These are phyloP conservation scores for Rutpela maculata DNA, from an alignment of 2,888 invertebrate genomes.

Conservation along the genomic window DNA sequence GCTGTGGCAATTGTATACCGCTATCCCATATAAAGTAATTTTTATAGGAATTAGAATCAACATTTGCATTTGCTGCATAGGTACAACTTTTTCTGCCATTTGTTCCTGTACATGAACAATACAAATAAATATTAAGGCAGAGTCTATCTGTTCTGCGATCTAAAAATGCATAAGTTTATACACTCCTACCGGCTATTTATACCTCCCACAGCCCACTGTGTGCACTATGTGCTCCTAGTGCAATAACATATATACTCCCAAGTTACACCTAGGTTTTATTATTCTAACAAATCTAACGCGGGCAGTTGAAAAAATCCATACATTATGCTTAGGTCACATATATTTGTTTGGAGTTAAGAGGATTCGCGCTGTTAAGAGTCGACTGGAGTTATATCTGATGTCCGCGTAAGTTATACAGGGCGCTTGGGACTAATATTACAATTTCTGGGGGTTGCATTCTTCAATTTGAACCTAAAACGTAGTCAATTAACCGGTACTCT, in stretches of 20 bases:
- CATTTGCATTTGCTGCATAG: conserved; percentile 35
- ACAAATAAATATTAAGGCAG: conserved; percentile 35
- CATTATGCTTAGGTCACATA: background rate
- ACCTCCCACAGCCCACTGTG: conserved; percentile 32
- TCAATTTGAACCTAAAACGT: too few species aligned
- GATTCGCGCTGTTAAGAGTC: background rate
- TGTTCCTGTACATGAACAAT: conserved; percentile 26
- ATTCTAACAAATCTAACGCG: conserved; percentile 32
- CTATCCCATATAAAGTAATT: background rate
- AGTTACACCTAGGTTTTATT: conserved; percentile 31
- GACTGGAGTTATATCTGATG: background rate
- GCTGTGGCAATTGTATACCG: background rate
- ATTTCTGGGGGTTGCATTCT: too few species aligned
- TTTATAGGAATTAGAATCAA: background rate
- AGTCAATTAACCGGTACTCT: too few species aligned
- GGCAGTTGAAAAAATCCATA: conserved; percentile 19
- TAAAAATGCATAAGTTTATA: conserved; percentile 25
- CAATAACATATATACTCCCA: conserved; percentile 35
- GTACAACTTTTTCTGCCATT: conserved; percentile 15
- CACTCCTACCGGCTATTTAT: conserved; percentile 35
- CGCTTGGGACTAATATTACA: too few species aligned
- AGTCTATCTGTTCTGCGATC: conserved; percentile 23
- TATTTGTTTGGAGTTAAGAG: conserved; percentile 10
- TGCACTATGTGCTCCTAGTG: conserved; percentile 21
- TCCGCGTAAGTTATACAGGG: background rate